Evolutionary conservation across 2,113 vertebrate species (phyloP), one percentile per base, ranked within the genome.

Genomic region (Semicossyphus pulcher): DNA sequence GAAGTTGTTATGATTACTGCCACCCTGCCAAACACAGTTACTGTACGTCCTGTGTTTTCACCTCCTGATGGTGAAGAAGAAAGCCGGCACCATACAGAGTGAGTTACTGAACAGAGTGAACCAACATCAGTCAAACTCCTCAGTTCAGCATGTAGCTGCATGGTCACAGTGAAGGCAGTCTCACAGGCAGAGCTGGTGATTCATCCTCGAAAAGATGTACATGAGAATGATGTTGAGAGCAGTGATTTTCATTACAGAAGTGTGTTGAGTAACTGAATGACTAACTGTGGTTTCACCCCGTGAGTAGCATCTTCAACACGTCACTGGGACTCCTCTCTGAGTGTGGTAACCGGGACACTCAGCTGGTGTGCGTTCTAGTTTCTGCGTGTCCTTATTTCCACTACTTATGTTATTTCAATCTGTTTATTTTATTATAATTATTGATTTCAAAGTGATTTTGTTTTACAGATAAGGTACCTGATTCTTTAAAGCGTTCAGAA

Each of bases 221-320:
- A 37, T 1, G 4, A 23, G 16, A 34, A 34, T 1, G 12, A 14
- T 25, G 57, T 4, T 39, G 31, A 66, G 51, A 51, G 62, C 75
- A 15, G 41, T 11, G 54, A 66, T 65, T 65, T 66, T 53, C 26
- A 23, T 29, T 15, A 2, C 68, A 47, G 53, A 45, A 26, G 63
- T 21, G 18, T 28, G 39, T 45, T 65, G 74, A 64, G 81, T 34
- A 78, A 72, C 20, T 28, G 31, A 3, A 9, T 72, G 70, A 76
- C 45, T 68, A 59, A 77, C 47, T 25, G 64, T 36, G 72, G 67
- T 64, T 65, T 66, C 58, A 60, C 47, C 11, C 31, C 41, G 31
- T 12, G 4, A 45, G 32, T 20, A 39, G 57, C 25, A 63, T 57
- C 49, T 12, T 51, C 39, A 54, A n/a, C 48, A 15, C 47, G 49